Conservation (phyloP, 2,888 invertebrate genomes). For the Stenoptilia bipunctidactyla region DNA sequence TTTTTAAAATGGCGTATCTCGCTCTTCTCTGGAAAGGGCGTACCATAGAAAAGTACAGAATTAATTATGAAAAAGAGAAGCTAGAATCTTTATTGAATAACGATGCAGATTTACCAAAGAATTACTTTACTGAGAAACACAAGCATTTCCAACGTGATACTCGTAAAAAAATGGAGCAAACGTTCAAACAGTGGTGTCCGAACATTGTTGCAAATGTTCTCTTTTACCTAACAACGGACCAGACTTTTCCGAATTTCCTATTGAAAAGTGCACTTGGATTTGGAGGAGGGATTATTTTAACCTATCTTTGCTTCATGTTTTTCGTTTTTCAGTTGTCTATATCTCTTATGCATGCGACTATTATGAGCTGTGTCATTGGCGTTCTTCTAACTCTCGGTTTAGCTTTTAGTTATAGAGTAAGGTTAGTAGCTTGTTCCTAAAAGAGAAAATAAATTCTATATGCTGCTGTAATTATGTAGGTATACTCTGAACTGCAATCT, state of each 20-base stretch:
- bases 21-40: slow-evolving; percentile 68
- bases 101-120: slow-evolving; percentile 43
- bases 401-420: slow-evolving; percentile 72
- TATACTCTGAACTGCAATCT: no score
- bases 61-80: slow-evolving; percentile 70
- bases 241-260: slow-evolving; percentile 65
- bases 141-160: slow-evolving; percentile 47
- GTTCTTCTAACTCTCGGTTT: slow-evolving; percentile 75
- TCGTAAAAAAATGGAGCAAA: slow-evolving; percentile 41
- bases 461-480: no score
- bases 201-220: slow-evolving; percentile 37
- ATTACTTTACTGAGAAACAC: slow-evolving; percentile 56
- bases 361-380: slow-evolving; percentile 74
- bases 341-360: slow-evolving; percentile 70
- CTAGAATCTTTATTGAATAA: slow-evolving; percentile 58
- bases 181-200: slow-evolving; percentile 40
- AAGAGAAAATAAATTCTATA: no score
- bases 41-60: slow-evolving; percentile 56
- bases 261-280: slow-evolving; percentile 76
- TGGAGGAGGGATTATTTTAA: slow-evolving; percentile 73
- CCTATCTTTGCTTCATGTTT: slow-evolving; percentile 76
- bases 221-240: slow-evolving; percentile 54
- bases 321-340: slow-evolving; percentile 76
- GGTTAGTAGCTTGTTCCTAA: no score
- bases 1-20: slow-evolving; percentile 62